These are phyloP conservation scores for Ptilonorhynchus violaceus DNA, from an alignment of 2,113 vertebrate genomes.

Conservation along the genomic window DNA sequence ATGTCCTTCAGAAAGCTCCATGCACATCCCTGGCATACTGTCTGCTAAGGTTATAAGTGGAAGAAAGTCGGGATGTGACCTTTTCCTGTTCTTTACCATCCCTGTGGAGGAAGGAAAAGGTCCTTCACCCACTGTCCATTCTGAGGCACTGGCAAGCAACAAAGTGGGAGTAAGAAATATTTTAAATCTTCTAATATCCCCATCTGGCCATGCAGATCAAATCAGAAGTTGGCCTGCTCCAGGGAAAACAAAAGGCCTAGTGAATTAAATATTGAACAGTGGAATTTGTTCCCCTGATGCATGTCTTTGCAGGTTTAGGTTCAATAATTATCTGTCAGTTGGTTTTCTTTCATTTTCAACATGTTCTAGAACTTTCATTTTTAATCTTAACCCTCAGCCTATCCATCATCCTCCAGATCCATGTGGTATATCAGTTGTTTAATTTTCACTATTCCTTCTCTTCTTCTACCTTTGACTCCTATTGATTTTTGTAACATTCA, in stretches of 20 bases:
- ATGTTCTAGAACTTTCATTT: neutral
- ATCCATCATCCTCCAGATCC: neutral
- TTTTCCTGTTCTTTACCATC: neutral
- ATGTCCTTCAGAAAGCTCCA: neutral
- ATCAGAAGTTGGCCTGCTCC: neutral
- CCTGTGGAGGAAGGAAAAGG: neutral
- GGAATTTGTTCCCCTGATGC: neutral
- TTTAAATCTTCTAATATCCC: neutral
- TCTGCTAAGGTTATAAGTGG: neutral
- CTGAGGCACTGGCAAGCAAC: neutral
- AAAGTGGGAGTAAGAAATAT: neutral
- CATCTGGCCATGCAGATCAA: rapidly evolving
- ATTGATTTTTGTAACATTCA: conserved; percentile 34
- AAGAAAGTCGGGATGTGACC: neutral
- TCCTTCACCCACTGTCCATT: neutral
- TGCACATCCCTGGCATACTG: neutral
- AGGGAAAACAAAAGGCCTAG: neutral
- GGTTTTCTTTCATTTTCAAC: neutral
- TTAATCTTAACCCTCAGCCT: neutral
- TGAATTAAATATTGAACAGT: neutral
- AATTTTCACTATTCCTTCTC: neutral
- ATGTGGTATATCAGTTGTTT: neutral
- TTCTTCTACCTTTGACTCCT: conserved; percentile 1
- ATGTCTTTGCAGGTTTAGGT: neutral
- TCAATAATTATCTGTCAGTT: neutral